Conservation (phyloP, 92 coral and sea anemone genomes). For the Umimayanthus chanpuru region DNA sequence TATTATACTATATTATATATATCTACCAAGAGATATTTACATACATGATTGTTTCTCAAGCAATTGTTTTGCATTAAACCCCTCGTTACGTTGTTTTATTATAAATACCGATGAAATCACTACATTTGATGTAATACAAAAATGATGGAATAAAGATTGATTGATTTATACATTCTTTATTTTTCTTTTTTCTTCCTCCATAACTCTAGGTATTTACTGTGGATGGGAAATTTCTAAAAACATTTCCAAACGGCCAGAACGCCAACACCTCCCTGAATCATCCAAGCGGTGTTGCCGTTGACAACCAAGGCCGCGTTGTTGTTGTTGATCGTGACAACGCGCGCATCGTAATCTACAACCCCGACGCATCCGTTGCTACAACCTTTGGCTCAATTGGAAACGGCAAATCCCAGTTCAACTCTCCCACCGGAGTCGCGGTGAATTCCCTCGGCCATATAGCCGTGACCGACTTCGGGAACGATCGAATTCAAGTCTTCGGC, state of each 20-base stretch:
- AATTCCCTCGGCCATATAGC: conserved; percentile 83
- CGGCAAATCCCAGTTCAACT: conserved; percentile 85
- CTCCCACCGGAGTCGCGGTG: conserved; percentile 85
- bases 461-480: conserved; percentile 96
- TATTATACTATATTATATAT: too few relatives aligned
- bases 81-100: too few relatives aligned
- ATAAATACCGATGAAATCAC: too few relatives aligned
- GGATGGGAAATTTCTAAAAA: conserved; percentile 69
- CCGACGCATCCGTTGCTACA: conserved; percentile 61
- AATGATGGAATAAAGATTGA: too few relatives aligned
- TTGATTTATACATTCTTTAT: too few relatives aligned
- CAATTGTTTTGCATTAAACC: too few relatives aligned
- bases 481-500: conserved; percentile 91
- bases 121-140: too few relatives aligned
- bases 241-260: conserved; percentile 57
- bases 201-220: conserved; percentile 72
- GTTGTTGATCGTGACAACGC: conserved; percentile 94
- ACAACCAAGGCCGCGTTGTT: conserved; percentile 70
- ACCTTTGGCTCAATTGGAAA: conserved; percentile 93
- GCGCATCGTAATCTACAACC: conserved; percentile 77
- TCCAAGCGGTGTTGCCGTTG: conserved; percentile 89
- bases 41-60: too few relatives aligned
- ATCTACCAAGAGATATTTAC: too few relatives aligned
- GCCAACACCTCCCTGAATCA: conserved; percentile 65
- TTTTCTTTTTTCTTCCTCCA: neutral